phyloP scores from a whole-genome alignment of 2,797 vertebrate species.

The Halcyon badia region DNA sequence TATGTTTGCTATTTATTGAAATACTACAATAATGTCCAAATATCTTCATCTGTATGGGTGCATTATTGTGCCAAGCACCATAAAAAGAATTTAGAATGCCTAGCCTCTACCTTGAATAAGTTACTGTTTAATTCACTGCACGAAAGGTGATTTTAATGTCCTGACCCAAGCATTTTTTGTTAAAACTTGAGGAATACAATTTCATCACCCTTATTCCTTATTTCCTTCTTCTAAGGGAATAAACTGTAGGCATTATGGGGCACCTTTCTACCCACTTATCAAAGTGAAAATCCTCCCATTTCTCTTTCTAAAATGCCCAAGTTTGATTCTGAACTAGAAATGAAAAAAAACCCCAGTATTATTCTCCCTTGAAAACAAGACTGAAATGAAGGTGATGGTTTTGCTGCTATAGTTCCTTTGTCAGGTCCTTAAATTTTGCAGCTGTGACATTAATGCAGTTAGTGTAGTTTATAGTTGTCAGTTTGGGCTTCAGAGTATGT shows the following conservation, averaged over 20 bases:
- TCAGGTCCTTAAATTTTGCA: neutral
- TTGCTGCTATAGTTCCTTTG: neutral
- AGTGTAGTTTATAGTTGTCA: neutral
- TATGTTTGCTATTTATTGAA: neutral
- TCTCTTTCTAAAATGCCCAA: neutral
- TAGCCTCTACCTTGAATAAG: neutral
- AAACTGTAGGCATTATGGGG: neutral
- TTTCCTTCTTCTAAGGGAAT: neutral
- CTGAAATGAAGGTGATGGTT: neutral
- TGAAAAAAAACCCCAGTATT: neutral
- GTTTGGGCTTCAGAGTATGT: neutral
- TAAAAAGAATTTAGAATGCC: neutral
- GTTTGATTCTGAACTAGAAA: neutral
- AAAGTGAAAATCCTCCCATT: neutral
- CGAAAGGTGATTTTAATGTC: neutral
- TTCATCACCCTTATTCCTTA: neutral
- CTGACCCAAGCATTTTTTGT: neutral
- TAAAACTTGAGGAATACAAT: neutral
- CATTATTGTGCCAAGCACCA: neutral
- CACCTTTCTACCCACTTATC: neutral
- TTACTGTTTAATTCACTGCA: neutral
- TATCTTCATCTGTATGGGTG: neutral
- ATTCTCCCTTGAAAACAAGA: neutral
- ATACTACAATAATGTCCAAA: neutral
- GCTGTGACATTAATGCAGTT: neutral